These are phyloP conservation scores for Sminthurides aquaticus DNA, from an alignment of 2,888 invertebrate species.

Conservation along the genomic window DNA sequence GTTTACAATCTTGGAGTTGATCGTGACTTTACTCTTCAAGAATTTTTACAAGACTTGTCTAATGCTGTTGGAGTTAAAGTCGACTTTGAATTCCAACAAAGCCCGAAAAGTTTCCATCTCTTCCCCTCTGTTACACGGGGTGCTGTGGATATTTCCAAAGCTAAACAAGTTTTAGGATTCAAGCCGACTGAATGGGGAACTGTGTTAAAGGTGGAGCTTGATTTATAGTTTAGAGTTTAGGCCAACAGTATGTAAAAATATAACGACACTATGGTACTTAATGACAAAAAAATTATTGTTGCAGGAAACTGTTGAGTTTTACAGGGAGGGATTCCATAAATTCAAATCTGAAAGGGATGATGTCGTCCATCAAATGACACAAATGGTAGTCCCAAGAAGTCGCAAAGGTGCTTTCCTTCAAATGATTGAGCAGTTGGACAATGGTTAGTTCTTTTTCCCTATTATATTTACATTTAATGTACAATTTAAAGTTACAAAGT, in stretches of 20 bases:
- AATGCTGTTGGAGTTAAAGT: conserved; percentile 27
- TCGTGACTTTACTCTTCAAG: conserved; percentile 45
- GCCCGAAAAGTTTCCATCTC: conserved; percentile 44
- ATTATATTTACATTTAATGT: background rate
- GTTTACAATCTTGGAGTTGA: conserved; percentile 48
- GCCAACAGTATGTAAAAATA: background rate
- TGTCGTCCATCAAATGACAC: conserved; percentile 36
- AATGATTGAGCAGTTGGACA: conserved; percentile 30
- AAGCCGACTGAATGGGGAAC: conserved; percentile 46
- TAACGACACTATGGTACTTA: background rate
- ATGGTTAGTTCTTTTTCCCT: background rate
- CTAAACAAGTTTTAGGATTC: conserved; percentile 45
- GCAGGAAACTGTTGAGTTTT: conserved; percentile 46
- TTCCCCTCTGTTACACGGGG: conserved; percentile 49
- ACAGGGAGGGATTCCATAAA: conserved; percentile 46
- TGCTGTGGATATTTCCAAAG: conserved; percentile 47
- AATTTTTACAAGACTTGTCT: conserved; percentile 45
- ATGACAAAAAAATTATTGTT: background rate
- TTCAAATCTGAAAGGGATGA: conserved; percentile 42
- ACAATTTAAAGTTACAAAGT: too few species aligned
- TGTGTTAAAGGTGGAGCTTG: conserved; percentile 44
- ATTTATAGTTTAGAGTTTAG: too few species aligned
- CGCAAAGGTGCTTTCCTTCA: conserved; percentile 37
- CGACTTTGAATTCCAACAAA: conserved; percentile 28
- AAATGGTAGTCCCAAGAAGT: conserved; percentile 33